phyloP scores from a whole-genome alignment of 1,140 invertebrate genomes.

The Apis mellifera region DNA sequence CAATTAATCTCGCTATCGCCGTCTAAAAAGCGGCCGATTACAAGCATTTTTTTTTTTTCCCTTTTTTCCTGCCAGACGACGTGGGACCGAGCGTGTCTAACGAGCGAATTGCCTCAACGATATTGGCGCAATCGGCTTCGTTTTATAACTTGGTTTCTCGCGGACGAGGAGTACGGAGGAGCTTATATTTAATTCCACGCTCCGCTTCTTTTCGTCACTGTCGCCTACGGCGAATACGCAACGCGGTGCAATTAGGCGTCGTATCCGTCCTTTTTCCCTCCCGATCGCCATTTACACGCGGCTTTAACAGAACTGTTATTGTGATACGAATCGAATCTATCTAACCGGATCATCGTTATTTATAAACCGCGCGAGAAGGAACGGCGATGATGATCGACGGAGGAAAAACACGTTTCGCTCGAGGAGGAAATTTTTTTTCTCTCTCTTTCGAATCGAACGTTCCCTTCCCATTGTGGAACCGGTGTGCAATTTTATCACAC shows the following conservation, averaged over 20 bases:
- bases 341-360: constrained; percentile 24
- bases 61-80: not conserved
- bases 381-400: not conserved
- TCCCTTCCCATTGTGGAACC: too few species aligned
- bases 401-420: not conserved
- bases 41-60: not conserved
- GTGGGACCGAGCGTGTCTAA: constrained; percentile 5
- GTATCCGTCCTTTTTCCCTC: not conserved
- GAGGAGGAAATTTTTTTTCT: not conserved
- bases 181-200: constrained; percentile 19
- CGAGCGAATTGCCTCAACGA: constrained; percentile 9
- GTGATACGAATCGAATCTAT: constrained; percentile 32
- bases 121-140: not conserved
- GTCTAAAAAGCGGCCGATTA: constrained; percentile 1
- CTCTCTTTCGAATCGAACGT: too few species aligned
- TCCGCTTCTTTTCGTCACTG: constrained; percentile 10
- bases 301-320: constrained; percentile 29
- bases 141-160: constrained; percentile 9
- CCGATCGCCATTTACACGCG: not conserved
- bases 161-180: not conserved
- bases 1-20: constrained; percentile 13
- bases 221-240: constrained; percentile 3
- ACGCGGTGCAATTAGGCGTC: constrained; percentile 18
- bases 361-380: constrained; percentile 40
- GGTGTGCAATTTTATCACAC: too few species aligned